Evolutionary conservation across 2,888 invertebrate genomes (phyloP).

Genomic region (Acronicta leporina): DNA sequence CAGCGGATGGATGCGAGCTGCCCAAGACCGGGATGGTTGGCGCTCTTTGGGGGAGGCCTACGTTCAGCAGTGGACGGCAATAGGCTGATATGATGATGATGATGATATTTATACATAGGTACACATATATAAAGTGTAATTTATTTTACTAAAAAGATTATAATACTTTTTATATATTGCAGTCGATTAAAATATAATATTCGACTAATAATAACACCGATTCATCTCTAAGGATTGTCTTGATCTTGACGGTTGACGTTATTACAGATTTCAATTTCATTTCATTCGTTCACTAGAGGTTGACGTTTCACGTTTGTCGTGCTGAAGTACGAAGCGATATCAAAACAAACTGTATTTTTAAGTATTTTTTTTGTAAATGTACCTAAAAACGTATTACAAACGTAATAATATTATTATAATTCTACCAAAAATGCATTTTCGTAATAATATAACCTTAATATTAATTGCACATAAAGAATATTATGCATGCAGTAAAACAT

Average conservation of each 20-base stretch:
- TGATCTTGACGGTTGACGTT: slow-evolving; percentile 16
- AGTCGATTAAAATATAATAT: not conserved
- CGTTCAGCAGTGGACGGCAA: no score
- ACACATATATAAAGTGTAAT: no score
- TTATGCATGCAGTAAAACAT: not conserved
- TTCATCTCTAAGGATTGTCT: slow-evolving; percentile 15
- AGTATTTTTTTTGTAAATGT: no score
- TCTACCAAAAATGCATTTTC: not conserved
- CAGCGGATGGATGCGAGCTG: no score
- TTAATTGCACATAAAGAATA: not conserved
- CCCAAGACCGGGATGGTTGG: no score
- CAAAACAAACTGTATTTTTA: no score
- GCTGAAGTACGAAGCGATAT: not conserved
- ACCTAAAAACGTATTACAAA: no score
- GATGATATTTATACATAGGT: no score
- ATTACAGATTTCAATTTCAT: no score
- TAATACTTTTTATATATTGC: not conserved
- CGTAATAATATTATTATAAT: not conserved
- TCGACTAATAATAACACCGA: slow-evolving; percentile 17
- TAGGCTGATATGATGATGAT: no score
- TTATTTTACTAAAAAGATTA: not conserved
- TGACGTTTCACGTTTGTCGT: slow-evolving; percentile 22
- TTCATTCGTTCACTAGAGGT: not conserved
- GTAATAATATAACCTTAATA: not conserved
- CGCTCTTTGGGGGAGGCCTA: no score